phyloP scores from a whole-genome alignment of 2,113 vertebrate species.

The Micromys minutus region DNA sequence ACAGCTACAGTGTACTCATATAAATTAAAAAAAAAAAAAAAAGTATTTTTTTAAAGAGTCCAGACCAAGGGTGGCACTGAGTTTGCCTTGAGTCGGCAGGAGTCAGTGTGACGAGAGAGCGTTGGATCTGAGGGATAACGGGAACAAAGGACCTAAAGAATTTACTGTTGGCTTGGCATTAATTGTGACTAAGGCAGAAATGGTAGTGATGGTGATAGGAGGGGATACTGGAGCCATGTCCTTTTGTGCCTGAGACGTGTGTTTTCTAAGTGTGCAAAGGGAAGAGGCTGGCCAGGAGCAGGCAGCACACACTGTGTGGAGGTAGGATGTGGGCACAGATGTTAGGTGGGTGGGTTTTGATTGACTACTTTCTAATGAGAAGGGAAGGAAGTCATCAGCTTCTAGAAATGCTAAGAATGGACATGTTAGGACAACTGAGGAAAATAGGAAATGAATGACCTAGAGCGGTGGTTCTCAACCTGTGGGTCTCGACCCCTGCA shows the following conservation, averaged over 20 bases:
- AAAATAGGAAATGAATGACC: neutral
- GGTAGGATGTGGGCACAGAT: neutral
- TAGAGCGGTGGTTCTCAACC: neutral
- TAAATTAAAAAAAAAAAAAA: no score
- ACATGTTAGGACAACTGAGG: neutral
- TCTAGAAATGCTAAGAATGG: neutral
- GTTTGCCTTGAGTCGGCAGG: neutral
- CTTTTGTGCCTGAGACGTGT: neutral
- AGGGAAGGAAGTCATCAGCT: neutral
- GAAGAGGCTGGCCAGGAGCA: neutral
- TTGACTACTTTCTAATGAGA: neutral
- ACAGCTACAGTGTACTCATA: no score
- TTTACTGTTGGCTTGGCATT: neutral
- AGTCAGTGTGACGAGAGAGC: neutral
- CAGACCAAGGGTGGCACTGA: neutral
- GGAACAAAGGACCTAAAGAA: slow-evolving; percentile 20
- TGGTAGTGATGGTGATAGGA: neutral
- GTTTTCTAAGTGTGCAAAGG: neutral
- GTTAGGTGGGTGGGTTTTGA: neutral
- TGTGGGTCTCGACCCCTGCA: neutral
- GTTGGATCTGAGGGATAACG: neutral
- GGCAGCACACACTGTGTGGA: neutral
- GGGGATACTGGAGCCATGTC: neutral
- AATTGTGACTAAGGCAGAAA: neutral
- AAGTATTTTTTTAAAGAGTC: neutral